Evolutionary conservation across 2,888 invertebrate species (phyloP).

Genomic region (Cynaeus angustus): DNA sequence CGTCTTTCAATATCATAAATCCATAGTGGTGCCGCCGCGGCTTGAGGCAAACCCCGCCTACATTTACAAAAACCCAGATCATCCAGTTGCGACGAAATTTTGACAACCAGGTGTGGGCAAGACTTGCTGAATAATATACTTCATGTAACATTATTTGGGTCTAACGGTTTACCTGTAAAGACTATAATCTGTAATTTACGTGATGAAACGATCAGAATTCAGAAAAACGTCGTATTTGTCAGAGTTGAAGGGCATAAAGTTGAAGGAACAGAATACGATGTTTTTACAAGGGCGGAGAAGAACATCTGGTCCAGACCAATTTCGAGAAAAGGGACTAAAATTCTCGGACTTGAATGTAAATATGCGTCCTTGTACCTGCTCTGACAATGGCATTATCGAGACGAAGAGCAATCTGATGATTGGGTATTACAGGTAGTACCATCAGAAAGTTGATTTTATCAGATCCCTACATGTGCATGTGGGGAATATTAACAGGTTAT

Average conservation of each 20-base stretch:
- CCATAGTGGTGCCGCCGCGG: too few relatives aligned
- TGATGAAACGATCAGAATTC: too few relatives aligned
- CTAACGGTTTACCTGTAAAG: too few relatives aligned
- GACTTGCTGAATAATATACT: too few relatives aligned
- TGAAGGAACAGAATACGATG: slow-evolving; percentile 15
- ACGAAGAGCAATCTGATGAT: slow-evolving; percentile 30
- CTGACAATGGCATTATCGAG: slow-evolving; percentile 21
- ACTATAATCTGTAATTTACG: too few relatives aligned
- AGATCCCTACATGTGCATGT: slow-evolving; percentile 46
- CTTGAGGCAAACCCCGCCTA: too few relatives aligned
- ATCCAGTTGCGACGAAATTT: neutral
- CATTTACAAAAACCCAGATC: too few relatives aligned
- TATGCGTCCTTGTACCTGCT: slow-evolving; percentile 42
- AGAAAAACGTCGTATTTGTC: too few relatives aligned
- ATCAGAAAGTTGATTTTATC: slow-evolving; percentile 45
- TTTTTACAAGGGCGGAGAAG: slow-evolving; percentile 27
- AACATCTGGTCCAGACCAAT: slow-evolving; percentile 48
- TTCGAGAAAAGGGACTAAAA: slow-evolving; percentile 49
- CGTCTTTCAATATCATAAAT: slow-evolving; percentile 1
- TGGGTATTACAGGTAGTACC: slow-evolving; percentile 34
- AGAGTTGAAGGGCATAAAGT: too few relatives aligned
- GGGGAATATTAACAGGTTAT: slow-evolving; percentile 51
- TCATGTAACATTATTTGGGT: too few relatives aligned
- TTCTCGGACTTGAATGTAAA: slow-evolving; percentile 49
- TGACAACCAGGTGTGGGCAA: neutral